A percentile compares a stretch with the other conserved stretches of the same genome.
Conservation (phyloP, 2,113 vertebrate genomes). For the Saccopteryx leptura region DNA sequence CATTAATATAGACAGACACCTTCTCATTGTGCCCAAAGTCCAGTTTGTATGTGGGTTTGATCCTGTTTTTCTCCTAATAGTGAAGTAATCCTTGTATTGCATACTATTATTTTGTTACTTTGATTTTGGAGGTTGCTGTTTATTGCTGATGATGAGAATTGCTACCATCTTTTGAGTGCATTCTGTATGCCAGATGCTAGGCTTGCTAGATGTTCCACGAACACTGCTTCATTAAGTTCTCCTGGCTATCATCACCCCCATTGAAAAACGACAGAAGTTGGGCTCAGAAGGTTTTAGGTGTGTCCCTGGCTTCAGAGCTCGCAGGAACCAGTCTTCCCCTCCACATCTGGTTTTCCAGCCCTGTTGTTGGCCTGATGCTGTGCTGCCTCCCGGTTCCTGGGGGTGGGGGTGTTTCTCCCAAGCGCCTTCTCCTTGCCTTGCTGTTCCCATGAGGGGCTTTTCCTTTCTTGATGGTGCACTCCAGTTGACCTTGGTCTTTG, state of each 20-base stretch:
- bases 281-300: neutral
- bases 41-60: neutral
- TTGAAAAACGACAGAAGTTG: neutral
- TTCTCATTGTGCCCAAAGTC: neutral
- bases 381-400: neutral
- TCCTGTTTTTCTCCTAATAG: neutral
- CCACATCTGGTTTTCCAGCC: neutral
- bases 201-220: neutral
- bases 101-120: neutral
- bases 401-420: neutral
- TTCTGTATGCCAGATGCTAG: neutral
- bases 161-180: neutral
- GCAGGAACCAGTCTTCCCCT: neutral
- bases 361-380: neutral
- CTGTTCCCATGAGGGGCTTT: neutral
- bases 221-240: neutral
- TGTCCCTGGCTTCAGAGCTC: rapidly evolving
- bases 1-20: neutral
- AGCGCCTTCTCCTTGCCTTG: neutral
- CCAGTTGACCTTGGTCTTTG: constrained; percentile 20
- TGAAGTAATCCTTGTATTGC: neutral
- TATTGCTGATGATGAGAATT: neutral
- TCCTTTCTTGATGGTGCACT: neutral
- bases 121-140: neutral
- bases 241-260: neutral